Base-by-base conservation (phyloP, 1,140 invertebrate genomes). In the Proctacanthus coquilletti region DNA sequence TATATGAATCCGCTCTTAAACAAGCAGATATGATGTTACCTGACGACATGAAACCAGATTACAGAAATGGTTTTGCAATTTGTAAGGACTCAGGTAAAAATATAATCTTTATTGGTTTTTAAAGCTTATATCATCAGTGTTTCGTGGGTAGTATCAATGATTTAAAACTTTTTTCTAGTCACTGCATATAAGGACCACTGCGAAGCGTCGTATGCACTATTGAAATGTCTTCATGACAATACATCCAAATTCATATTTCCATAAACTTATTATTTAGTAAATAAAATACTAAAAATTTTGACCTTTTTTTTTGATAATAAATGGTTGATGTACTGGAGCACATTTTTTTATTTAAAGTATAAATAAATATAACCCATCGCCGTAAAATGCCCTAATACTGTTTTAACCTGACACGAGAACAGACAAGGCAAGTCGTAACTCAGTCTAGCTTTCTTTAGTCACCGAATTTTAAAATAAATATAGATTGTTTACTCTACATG, bases 21-120 rank as follows among this genome's bases (percentile, higher is more conserved):
- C 54, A 57, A 41, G 47, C 57, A 27, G 54, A 57, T 0, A 29
- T 57, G 2, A 34, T 57, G 5, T 38, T 57, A 44, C 54, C 54
- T 19, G 54, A 57, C 15, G 35, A 17, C 27, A 53, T 52, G 21
- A 57, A 57, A 43, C 34, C 44, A 0, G 45, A 48, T 5, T 57
- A 57, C 25, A 39, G 42, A 20, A 23, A 34, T 14, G 54, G 54
- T 8, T 31, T 54, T 13, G 14, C 21, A 1, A 33, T 38, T 5
- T 57, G 54, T 38, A 57, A 57, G 39, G 52, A 55, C 21, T 37
- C 48, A 11, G 44, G 27, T 29, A 29, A 29, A n/a, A 25, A 8
- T 25, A 25, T 25, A 25, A 8, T 29, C 8, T 29, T 29, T 29
- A 29, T 14, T 3, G 15, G 8, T 29, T 29, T 29, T 3, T 29